These are phyloP conservation scores for Masnerella sp. DNA, from an alignment of 2,888 invertebrate species.

Conservation along the genomic window DNA sequence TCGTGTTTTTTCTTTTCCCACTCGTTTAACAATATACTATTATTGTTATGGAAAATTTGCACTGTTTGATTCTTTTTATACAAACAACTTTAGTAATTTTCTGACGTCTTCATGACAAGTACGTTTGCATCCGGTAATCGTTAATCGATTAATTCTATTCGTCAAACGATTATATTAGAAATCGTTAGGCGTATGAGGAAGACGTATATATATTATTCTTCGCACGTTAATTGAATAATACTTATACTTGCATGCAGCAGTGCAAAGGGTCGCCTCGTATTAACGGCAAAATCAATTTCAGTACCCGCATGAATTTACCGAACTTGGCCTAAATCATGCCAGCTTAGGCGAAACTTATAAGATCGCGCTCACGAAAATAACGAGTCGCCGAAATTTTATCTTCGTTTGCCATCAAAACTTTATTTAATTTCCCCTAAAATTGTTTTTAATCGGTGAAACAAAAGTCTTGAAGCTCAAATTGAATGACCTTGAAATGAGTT, in stretches of 20 bases:
- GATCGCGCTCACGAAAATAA: not conserved
- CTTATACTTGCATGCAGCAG: conserved; percentile 43
- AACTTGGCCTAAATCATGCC: conserved; percentile 26
- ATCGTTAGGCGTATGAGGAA: conserved; percentile 48
- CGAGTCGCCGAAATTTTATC: conserved; percentile 9
- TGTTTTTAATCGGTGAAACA: too few species aligned
- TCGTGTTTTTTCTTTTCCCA: too few species aligned
- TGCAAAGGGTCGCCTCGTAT: conserved; percentile 35
- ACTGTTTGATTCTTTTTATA: not conserved
- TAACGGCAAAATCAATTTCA: conserved; percentile 48
- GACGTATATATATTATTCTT: conserved; percentile 56
- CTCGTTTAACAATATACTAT: too few species aligned
- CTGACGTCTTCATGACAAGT: too few species aligned
- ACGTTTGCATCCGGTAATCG: conserved; percentile 52
- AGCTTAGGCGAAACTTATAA: conserved; percentile 16
- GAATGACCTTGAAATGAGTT: too few species aligned
- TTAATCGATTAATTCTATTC: too few species aligned
- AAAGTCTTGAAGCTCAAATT: too few species aligned
- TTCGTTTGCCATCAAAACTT: not conserved
- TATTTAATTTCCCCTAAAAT: too few species aligned
- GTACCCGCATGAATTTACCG: conserved; percentile 49
- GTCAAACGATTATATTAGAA: conserved; percentile 52
- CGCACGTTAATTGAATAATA: conserved; percentile 57
- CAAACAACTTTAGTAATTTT: too few species aligned
- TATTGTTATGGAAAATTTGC: not conserved